Conservation (phyloP, 2,113 vertebrate species). For the Calidris pugnax region DNA sequence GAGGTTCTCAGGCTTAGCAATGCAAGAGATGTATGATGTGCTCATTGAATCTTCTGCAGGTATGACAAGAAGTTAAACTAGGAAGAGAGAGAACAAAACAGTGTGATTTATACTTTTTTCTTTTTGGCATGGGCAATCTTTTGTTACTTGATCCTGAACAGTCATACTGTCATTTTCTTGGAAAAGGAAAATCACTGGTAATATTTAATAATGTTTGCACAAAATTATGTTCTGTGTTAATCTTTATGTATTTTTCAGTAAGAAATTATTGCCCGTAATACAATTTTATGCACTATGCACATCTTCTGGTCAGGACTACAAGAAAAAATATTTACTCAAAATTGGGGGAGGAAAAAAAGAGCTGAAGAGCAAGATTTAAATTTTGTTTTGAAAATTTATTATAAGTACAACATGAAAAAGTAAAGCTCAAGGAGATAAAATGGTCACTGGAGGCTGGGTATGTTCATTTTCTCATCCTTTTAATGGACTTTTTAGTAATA, state of each 20-base stretch:
- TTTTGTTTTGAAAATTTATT: neutral
- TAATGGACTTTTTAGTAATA: neutral
- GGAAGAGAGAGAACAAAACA: neutral
- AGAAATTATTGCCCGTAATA: neutral
- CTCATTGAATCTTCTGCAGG: neutral
- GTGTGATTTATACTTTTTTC: neutral
- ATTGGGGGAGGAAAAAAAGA: rapidly evolving
- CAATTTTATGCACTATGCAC: neutral
- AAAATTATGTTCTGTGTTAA: neutral
- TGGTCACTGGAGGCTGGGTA: neutral
- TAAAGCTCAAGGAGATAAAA: neutral
- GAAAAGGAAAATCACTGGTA: neutral
- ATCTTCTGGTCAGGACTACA: neutral
- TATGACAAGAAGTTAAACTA: neutral
- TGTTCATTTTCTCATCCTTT: neutral
- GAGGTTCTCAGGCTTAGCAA: neutral
- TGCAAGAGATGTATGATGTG: neutral
- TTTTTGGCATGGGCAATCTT: neutral
- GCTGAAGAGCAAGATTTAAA: neutral
- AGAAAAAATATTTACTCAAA: neutral
- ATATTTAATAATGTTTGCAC: neutral
- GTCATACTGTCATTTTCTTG: neutral
- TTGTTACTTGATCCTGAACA: neutral
- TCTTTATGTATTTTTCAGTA: neutral
- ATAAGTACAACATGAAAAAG: neutral